Base-by-base conservation (phyloP, 2,888 invertebrate species). In the Sesia apiformis region DNA sequence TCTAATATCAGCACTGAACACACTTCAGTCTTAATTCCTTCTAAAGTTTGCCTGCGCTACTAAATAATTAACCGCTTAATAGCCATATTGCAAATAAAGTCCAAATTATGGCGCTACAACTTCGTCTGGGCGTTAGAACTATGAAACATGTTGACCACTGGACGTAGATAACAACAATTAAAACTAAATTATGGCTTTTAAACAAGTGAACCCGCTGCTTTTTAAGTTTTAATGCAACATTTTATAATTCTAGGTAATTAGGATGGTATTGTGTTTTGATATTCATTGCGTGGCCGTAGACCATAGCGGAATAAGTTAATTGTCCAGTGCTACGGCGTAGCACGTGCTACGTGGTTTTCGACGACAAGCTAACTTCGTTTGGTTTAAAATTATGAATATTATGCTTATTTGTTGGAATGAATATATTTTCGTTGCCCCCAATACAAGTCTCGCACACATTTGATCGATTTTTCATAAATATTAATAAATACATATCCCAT, bases 61-160 rank as follows among this genome's bases (percentile, higher is more conserved):
- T 84, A 79, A 82, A 86, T 87, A 86, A 87, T 86, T 85, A 79
- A 84, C 80, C 72, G 70, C 65, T 74, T 87, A 86, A 87, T 84
- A 80, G 85, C 74, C 77, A 74, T 72, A 79, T 78, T 71, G 79
- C 84, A 84, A 85, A 85, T 84, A 84, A 84, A 84, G 79, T 81
- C 74, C 70, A 67, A 84, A 85, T 84, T 84, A 86, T 83, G 83
- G 76, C 79, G 74, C 76, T 70, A 68, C 69, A 76, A 81, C 76
- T 81, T 76, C 61, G 63, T 62, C 66, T 57, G 64, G 59, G 43
- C 51, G 67, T 70, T 65, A 66, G 64, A 65, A 69, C 67, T 70
- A 68, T 68, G 68, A 69, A 71, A 74, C 67, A 73, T 65, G 66
- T 62, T 56, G 60, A 63, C 58, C 51, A 65, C 69, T 62, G 63